Evolutionary conservation across 2,113 vertebrate genomes (phyloP).

Genomic region (Anseranas semipalmata): DNA sequence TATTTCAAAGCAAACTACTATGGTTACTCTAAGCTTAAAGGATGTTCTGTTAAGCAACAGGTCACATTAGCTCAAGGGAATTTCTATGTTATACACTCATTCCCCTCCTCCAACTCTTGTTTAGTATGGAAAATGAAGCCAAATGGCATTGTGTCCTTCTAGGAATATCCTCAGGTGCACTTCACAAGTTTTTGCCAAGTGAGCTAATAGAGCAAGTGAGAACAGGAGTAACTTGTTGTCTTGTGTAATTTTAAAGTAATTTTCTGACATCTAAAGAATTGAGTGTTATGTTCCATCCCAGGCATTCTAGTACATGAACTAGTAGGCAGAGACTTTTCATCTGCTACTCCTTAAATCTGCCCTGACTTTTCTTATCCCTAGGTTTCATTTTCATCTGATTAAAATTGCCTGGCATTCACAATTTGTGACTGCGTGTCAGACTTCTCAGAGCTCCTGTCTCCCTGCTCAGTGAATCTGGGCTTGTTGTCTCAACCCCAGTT

Average conservation of each 20-base stretch:
- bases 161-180: background rate
- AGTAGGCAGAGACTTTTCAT: background rate
- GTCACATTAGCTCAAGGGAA: background rate
- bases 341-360: background rate
- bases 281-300: background rate
- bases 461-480: background rate
- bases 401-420: background rate
- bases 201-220: background rate
- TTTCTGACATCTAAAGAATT: background rate
- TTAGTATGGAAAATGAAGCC: background rate
- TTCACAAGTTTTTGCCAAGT: background rate
- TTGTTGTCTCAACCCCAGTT: background rate
- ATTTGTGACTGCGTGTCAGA: background rate
- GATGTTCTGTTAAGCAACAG: background rate
- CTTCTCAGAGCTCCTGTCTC: background rate
- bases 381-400: background rate
- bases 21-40: background rate
- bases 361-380: background rate
- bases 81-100: background rate
- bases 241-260: constrained; percentile 1
- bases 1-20: background rate
- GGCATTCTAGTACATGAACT: background rate
- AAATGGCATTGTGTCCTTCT: background rate
- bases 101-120: background rate
- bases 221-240: background rate